Conservation (phyloP, 2,797 vertebrate species). For the Sebastes glaucus region DNA sequence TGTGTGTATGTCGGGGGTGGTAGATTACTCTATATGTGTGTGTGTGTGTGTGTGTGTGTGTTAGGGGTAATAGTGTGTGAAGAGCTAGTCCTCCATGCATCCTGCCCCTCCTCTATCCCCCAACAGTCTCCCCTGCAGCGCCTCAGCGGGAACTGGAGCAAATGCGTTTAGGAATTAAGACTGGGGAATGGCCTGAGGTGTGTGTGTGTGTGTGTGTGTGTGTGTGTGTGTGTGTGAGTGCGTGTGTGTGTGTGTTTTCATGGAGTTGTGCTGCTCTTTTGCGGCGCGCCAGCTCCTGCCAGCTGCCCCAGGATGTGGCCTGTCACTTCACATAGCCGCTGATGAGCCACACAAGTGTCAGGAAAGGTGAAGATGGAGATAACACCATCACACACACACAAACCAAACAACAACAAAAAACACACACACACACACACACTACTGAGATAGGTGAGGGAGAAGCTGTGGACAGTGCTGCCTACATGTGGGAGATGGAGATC, state of each 20-base stretch:
- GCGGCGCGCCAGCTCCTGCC: slow-evolving; percentile 88
- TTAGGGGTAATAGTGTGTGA: slow-evolving; percentile 89
- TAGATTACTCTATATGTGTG: slow-evolving; percentile 31
- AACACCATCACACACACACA: slow-evolving; percentile 27
- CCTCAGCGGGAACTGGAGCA: slow-evolving; percentile 95
- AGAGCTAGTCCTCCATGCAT: slow-evolving; percentile 78
- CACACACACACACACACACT: neutral
- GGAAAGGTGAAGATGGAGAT: slow-evolving; percentile 95
- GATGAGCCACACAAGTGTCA: slow-evolving; percentile 95
- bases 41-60: slow-evolving; percentile 47
- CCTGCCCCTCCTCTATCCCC: slow-evolving; percentile 74
- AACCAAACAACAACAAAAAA: neutral
- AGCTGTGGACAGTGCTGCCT: neutral
- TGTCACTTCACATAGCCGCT: slow-evolving; percentile 97
- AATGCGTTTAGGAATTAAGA: slow-evolving; percentile 98
- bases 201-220: slow-evolving; percentile 77
- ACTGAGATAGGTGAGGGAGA: slow-evolving; percentile 9
- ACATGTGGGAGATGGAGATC: neutral
- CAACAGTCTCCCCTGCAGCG: slow-evolving; percentile 88
- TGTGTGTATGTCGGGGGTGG: slow-evolving; percentile 23
- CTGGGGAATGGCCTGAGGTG: slow-evolving; percentile 67
- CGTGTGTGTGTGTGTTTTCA: slow-evolving; percentile 62
- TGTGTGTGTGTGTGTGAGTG: slow-evolving; percentile 57
- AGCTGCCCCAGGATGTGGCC: slow-evolving; percentile 95
- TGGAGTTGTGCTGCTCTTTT: slow-evolving; percentile 90